A percentile compares a stretch with the other conserved stretches of the same genome.
These are phyloP conservation scores for Leucania comma DNA, from an alignment of 2,888 invertebrate species.

Conservation along the genomic window DNA sequence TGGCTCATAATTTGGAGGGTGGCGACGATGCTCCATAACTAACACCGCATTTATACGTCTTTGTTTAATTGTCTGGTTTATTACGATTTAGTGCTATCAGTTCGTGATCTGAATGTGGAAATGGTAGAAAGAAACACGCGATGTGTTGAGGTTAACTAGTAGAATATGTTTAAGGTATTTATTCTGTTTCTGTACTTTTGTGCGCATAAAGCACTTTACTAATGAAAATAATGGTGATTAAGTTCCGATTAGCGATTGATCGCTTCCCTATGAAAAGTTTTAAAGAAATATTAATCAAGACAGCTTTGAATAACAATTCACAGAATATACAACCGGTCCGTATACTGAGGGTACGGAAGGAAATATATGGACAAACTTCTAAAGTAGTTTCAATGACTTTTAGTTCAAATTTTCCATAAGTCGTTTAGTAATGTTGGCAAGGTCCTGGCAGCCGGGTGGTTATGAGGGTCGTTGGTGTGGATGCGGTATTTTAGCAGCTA, in stretches of 20 bases:
- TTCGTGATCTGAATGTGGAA: slow-evolving; percentile 42
- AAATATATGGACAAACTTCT: slow-evolving; percentile 35
- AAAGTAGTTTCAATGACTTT: slow-evolving; percentile 56
- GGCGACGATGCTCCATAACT: slow-evolving; percentile 78
- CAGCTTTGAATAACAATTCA: background rate
- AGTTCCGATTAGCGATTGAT: background rate
- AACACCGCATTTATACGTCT: slow-evolving; percentile 80
- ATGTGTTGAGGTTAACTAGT: background rate
- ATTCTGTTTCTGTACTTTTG: no score
- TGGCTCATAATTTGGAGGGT: slow-evolving; percentile 84
- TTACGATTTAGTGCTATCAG: slow-evolving; percentile 68
- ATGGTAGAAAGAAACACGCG: slow-evolving; percentile 3
- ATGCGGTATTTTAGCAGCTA: slow-evolving; percentile 88
- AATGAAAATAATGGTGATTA: background rate
- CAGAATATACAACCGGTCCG: background rate
- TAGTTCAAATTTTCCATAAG: slow-evolving; percentile 59
- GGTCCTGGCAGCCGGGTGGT: slow-evolving; percentile 69
- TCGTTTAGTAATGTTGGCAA: slow-evolving; percentile 55
- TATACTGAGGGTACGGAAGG: slow-evolving; percentile 13
- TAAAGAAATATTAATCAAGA: background rate
- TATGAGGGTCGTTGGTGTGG: slow-evolving; percentile 84
- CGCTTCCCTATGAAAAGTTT: fast-evolving
- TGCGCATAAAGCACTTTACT: no score
- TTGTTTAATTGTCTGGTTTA: slow-evolving; percentile 71
- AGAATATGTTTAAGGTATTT: no score